Evolutionary conservation across 2,888 invertebrate species (phyloP).

Genomic region (Cenopis cana): DNA sequence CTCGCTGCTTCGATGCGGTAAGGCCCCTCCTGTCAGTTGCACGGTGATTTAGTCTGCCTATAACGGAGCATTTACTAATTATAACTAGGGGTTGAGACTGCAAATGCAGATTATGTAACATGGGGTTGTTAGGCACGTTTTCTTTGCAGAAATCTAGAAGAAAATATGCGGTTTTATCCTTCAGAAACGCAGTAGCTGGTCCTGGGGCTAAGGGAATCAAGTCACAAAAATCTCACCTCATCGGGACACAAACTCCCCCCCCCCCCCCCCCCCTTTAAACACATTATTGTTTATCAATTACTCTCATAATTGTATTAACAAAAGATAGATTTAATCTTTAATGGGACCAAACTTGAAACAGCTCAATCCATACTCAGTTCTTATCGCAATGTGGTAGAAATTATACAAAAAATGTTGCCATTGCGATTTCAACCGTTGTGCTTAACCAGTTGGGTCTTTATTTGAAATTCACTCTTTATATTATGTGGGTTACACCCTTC

Average conservation of each 20-base stretch:
- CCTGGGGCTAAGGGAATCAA: too few species aligned
- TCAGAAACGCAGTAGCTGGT: too few species aligned
- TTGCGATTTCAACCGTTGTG: not conserved
- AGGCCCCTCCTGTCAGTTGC: constrained; percentile 1
- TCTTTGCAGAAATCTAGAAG: too few species aligned
- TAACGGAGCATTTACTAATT: not conserved
- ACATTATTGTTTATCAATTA: not conserved
- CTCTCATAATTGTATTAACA: constrained; percentile 6
- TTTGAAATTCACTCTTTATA: not conserved
- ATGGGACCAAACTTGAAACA: constrained; percentile 22
- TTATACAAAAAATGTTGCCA: not conserved
- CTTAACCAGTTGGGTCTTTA: not conserved
- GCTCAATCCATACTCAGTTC: constrained; percentile 11
- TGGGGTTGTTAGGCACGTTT: too few species aligned
- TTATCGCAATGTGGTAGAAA: not conserved
- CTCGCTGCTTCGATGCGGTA: not conserved
- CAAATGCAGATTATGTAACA: not conserved
- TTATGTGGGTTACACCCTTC: not conserved
- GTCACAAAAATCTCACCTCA: too few species aligned
- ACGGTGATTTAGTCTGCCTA: constrained; percentile 1
- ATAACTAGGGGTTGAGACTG: not conserved
- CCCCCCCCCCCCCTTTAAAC: too few species aligned
- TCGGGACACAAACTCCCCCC: too few species aligned
- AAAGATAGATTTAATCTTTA: constrained; percentile 15
- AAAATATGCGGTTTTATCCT: too few species aligned